These are phyloP conservation scores for Dolichopus griseipennis DNA, from an alignment of 2,888 invertebrate species.

Conservation along the genomic window DNA sequence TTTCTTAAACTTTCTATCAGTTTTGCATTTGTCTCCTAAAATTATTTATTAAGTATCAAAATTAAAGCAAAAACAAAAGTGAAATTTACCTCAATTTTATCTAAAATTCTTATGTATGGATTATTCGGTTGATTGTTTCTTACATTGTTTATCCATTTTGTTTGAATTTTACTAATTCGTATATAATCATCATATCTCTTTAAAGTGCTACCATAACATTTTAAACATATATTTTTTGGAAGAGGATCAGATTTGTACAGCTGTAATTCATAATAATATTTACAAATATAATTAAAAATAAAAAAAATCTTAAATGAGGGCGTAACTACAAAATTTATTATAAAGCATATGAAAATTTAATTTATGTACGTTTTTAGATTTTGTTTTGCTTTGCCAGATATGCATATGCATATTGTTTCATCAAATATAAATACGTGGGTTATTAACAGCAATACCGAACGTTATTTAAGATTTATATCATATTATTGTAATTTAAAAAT, in stretches of 20 bases:
- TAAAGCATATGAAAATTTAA: no score
- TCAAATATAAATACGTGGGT: no score
- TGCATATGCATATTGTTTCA: no score
- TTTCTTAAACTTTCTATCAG: not conserved
- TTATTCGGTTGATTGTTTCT: slow-evolving; percentile 29
- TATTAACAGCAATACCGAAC: no score
- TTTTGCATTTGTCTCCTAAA: not conserved
- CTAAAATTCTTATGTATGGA: slow-evolving; percentile 29
- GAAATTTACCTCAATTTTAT: slow-evolving; percentile 28
- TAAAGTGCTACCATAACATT: slow-evolving; percentile 27
- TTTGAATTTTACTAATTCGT: slow-evolving; percentile 27
- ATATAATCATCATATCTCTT: slow-evolving; percentile 28
- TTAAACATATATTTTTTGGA: slow-evolving; percentile 32
- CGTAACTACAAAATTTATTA: no score
- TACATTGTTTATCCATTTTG: slow-evolving; percentile 29
- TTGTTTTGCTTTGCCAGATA: no score
- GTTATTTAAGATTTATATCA: no score
- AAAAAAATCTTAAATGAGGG: no score
- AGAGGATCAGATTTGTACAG: slow-evolving; percentile 32
- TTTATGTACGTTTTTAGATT: no score
- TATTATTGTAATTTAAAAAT: no score
- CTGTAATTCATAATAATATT: slow-evolving; percentile 20
- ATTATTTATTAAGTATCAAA: not conserved
- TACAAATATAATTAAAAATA: no score
- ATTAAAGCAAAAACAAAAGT: not conserved